Percentiles rank a stretch among this genome's conserved stretches.
Conservation (phyloP, 2,888 invertebrate species). For the Thereva unica region DNA sequence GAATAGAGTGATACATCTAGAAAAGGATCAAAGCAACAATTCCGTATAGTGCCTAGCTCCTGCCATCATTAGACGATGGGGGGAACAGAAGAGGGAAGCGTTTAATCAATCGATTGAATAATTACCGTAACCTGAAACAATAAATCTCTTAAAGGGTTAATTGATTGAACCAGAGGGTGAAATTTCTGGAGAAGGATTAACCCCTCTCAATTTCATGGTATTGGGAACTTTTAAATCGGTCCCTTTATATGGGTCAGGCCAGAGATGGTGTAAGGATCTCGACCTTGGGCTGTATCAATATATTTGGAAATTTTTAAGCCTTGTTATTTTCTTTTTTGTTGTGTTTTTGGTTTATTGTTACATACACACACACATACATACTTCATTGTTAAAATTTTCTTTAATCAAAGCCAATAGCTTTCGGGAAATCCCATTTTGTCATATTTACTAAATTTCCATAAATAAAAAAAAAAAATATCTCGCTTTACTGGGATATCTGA, state of each 20-base stretch:
- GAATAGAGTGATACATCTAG: neutral
- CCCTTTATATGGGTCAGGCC: neutral
- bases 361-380: no score
- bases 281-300: neutral
- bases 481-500: no score
- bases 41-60: conserved; percentile 13
- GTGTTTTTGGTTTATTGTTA: no score
- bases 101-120: conserved; percentile 34
- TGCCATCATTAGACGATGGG: neutral
- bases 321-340: no score
- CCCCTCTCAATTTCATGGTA: neutral
- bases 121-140: conserved; percentile 34
- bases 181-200: conserved; percentile 5
- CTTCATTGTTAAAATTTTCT: no score
- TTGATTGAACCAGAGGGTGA: conserved; percentile 26
- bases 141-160: conserved; percentile 34
- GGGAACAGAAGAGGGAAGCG: conserved; percentile 11
- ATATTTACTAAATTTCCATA: no score
- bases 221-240: neutral
- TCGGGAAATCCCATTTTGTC: no score
- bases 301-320: no score
- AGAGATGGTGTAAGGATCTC: neutral
- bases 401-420: no score
- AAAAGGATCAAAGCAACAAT: conserved; percentile 15
- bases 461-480: no score